phyloP scores from a whole-genome alignment of 2,888 invertebrate species.

The Bembecia ichneumoniformis region DNA sequence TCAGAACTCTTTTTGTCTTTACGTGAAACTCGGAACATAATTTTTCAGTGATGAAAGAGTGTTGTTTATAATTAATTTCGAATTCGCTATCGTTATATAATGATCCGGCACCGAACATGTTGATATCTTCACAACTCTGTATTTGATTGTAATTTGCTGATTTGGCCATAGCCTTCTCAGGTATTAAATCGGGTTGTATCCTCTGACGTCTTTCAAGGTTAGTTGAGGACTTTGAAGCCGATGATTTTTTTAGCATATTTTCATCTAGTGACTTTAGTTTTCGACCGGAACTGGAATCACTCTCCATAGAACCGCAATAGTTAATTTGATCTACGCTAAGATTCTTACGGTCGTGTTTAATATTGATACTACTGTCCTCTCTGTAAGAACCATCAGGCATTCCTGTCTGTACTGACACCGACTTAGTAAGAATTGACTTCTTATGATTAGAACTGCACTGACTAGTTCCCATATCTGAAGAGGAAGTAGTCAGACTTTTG shows the following conservation, averaged over 20 bases:
- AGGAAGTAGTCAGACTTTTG: constrained; percentile 66
- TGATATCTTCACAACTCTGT: constrained; percentile 68
- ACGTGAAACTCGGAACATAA: constrained; percentile 80
- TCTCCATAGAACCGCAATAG: constrained; percentile 68
- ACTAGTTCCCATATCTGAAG: constrained; percentile 67
- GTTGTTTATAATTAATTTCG: constrained; percentile 68
- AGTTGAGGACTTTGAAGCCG: constrained; percentile 57
- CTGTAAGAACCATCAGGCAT: constrained; percentile 60
- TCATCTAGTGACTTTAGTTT: constrained; percentile 64
- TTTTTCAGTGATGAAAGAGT: constrained; percentile 78
- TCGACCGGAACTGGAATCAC: constrained; percentile 61
- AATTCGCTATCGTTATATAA: constrained; percentile 71
- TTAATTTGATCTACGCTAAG: constrained; percentile 68
- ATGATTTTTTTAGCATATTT: constrained; percentile 63
- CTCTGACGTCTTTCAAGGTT: constrained; percentile 64
- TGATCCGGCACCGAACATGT: constrained; percentile 70
- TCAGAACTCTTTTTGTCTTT: constrained; percentile 76
- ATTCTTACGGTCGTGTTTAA: constrained; percentile 63
- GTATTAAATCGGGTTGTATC: constrained; percentile 67
- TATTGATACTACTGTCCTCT: constrained; percentile 54
- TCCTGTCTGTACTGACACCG: constrained; percentile 67
- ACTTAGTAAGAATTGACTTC: constrained; percentile 63
- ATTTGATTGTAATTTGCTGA: constrained; percentile 68
- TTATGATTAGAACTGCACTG: constrained; percentile 64
- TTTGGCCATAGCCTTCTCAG: constrained; percentile 62